Percentiles rank a stretch among this genome's conserved stretches.
Evolutionary conservation across 2,797 vertebrate species (phyloP).

Genomic region (Chaetodon trifasciatus): DNA sequence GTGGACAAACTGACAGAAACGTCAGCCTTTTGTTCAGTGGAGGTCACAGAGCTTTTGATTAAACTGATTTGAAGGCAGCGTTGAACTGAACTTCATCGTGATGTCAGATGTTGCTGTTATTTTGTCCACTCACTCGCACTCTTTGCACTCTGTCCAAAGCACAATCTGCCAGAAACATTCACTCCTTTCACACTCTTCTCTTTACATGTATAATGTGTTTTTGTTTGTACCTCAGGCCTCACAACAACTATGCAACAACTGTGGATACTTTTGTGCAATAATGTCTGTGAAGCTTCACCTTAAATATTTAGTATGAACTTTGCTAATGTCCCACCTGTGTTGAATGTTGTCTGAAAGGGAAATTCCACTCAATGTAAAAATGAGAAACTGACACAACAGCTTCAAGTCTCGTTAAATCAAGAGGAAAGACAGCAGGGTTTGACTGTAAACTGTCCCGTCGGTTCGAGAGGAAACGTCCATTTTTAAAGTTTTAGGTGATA

Average conservation of each 20-base stretch:
- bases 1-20: slow-evolving; percentile 26
- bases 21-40: no score
- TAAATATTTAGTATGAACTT: not conserved
- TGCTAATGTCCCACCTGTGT: not conserved
- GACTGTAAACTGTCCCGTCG: not conserved
- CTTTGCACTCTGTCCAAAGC: slow-evolving; percentile 26
- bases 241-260: slow-evolving; percentile 23
- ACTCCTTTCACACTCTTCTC: not conserved
- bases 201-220: slow-evolving; percentile 1
- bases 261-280: slow-evolving; percentile 37
- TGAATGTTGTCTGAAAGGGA: not conserved
- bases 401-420: not conserved
- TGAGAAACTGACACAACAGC: not conserved
- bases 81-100: not conserved
- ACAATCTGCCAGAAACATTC: slow-evolving; percentile 1
- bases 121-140: not conserved
- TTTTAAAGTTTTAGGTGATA: not conserved
- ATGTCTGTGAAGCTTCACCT: not conserved
- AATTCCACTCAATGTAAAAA: slow-evolving; percentile 1
- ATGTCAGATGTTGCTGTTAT: not conserved
- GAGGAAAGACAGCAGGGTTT: not conserved
- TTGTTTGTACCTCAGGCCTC: slow-evolving; percentile 15
- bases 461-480: no score
- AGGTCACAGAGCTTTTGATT: no score
- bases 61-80: no score